phyloP scores from a whole-genome alignment of 1,140 invertebrate species.

The Aphaenogaster floridana region DNA sequence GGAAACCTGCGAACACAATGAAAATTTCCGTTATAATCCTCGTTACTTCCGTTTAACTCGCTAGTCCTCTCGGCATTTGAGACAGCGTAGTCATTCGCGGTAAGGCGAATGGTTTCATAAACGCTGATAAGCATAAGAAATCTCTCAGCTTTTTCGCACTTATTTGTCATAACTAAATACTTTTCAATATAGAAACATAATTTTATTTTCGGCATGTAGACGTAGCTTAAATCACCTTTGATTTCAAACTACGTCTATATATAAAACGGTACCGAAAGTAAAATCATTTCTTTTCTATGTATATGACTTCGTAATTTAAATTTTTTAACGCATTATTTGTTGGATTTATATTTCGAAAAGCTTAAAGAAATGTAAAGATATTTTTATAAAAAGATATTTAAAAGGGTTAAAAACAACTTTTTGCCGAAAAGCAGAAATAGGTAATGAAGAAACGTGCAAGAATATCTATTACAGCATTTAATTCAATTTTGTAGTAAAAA shows the following conservation, averaged over 20 bases:
- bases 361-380: background rate
- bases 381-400: background rate
- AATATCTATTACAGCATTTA: background rate
- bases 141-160: background rate
- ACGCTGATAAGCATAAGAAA: background rate
- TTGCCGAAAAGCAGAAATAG: background rate
- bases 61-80: background rate
- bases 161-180: background rate
- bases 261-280: too few relatives aligned
- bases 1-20: conserved; percentile 93
- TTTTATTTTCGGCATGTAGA: background rate
- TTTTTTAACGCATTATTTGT: background rate
- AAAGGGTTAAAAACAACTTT: background rate
- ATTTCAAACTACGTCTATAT: background rate
- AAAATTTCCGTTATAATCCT: conserved; percentile 40
- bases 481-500: background rate
- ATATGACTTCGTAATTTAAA: background rate
- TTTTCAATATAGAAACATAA: background rate
- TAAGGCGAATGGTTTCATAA: background rate
- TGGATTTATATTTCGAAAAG: background rate
- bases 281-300: background rate
- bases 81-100: background rate
- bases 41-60: background rate
- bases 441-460: background rate
- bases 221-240: background rate